These are phyloP conservation scores for Carlito syrichta DNA, from an alignment of 2,113 vertebrate genomes.

Conservation along the genomic window DNA sequence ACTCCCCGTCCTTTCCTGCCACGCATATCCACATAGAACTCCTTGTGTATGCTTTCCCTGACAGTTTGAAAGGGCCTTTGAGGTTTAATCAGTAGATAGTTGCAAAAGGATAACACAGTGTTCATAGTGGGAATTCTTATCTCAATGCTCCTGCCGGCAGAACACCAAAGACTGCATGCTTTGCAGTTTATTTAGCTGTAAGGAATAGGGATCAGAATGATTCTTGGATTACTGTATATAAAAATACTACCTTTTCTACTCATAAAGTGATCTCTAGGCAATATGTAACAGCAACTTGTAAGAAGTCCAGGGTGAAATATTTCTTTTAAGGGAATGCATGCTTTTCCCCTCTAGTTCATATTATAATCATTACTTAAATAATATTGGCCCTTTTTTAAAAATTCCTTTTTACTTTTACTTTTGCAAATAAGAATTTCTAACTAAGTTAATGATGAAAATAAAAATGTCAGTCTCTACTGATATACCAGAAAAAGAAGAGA, in stretches of 20 bases:
- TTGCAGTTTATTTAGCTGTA: constrained; percentile 57
- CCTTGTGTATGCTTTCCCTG: constrained; percentile 28
- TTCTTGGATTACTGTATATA: constrained; percentile 22
- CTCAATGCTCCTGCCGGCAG: constrained; percentile 37
- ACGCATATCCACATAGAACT: background rate
- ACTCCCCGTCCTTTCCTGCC: constrained; percentile 60
- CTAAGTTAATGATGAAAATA: background rate
- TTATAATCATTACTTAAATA: background rate
- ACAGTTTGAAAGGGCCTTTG: constrained; percentile 67
- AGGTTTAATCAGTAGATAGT: constrained; percentile 67
- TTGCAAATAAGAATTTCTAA: background rate
- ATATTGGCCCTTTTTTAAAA: background rate
- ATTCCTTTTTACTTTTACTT: background rate
- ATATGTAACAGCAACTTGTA: background rate
- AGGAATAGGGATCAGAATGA: constrained; percentile 52
- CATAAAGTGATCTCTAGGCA: constrained; percentile 46
- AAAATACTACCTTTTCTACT: constrained; percentile 42
- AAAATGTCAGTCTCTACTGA: background rate
- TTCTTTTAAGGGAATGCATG: background rate
- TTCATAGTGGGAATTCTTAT: constrained; percentile 70
- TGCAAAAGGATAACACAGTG: constrained; percentile 55
- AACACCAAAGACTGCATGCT: constrained; percentile 34
- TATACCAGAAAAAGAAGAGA: background rate
- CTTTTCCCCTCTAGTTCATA: background rate
- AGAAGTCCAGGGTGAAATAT: constrained; percentile 14